Base-by-base conservation (phyloP, 2,888 invertebrate species). In the Ashinkailepas kermadecensis region DNA sequence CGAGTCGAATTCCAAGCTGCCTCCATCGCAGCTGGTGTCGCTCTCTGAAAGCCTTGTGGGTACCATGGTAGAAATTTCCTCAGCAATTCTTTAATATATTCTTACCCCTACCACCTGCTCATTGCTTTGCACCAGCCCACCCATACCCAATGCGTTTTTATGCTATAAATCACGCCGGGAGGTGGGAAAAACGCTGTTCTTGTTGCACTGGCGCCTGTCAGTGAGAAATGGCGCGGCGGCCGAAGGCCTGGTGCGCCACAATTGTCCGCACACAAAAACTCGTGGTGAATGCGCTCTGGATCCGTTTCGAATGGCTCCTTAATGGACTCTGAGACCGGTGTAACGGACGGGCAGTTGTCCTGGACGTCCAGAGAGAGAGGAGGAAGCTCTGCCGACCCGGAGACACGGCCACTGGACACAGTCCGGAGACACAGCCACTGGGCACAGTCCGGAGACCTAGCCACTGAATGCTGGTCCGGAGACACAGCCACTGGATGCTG, bases 271-370 rank as follows among this genome's bases (percentile, higher is more conserved):
- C 54, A 56, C 74, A 74, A 74, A 74, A 74, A 74, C 39, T 3
- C 21, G 21, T 21, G 74, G 54, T 56, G 54, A 74, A 74, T 74
- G 74, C 70, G 74, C 74, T 1, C 74, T 12, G 74, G 74, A 74
- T 74, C 74, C 74, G 74, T 74, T 74, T 74, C 74, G 74, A 74
- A 74, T 74, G 56, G 74, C 74, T 74, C 56, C 74, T 54, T 74
- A 74, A 74, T 74, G 74, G 74, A 74, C 56, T 74, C 74, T 59
- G 59, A 15, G 7, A 11, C 15, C 12, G 59, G 12, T 15, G 12
- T 11, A 59, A 15, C 59, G 15, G 59, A 15, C 59, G 15, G 59
- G 59, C 39, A 59, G 59, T 11, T 59, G 59, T 11, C 12, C 59
- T 59, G 59, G 15, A 59, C 59, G 59, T 11, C 15, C 11, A 11